Base-by-base conservation (phyloP, 2,888 invertebrate species). In the Cephonodes hylas region DNA sequence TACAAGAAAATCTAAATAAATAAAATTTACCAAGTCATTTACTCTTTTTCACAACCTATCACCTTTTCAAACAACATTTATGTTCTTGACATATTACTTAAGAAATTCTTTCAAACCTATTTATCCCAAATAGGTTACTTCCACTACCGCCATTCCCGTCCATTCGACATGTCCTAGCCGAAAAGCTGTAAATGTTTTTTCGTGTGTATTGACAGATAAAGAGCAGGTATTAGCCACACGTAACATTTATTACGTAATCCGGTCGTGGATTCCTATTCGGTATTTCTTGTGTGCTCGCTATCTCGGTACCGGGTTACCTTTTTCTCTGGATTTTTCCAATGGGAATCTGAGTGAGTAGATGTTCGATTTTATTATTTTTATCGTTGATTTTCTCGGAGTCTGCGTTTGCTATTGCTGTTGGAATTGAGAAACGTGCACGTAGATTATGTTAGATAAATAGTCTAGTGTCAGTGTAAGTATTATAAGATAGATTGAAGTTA, bases 181-280 rank as follows among this genome's bases (percentile, higher is more conserved):
- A 31, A 7, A 38, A 38, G 31, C 53, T 7, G 53, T 31, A 42
- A 46, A 59, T 20, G 34, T 38, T 34, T 53, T 60, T 42, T 27
- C 53, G 53, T 53, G 10, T 42, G 42, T 38, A 42, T 38, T 58
- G 34, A 58, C 58, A 46, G 34, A 20, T 34, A 46, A 15, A 61
- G 20, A 45, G 34, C 44, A 45, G 44, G 60, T 57, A 61, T 45
- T 45, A 58, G 34, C 31, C 45, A 8, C 20, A 3, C 23, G 45
- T 23, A 10, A 46, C 61, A 42, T 61, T 58, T 46, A 58, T 46
- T 38, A 46, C 58, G 57, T 58, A 58, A 61, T 46, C 61, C 46
- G 38, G n/a, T 18, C 23, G 22, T 44, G 46, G 46, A 46, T 61
- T 61, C 57, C 10, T 61, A 25, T 46, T 13, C 42, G 25, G 25